Evolutionary conservation across 2,888 invertebrate species (phyloP).

Genomic region (Archips xylosteana): DNA sequence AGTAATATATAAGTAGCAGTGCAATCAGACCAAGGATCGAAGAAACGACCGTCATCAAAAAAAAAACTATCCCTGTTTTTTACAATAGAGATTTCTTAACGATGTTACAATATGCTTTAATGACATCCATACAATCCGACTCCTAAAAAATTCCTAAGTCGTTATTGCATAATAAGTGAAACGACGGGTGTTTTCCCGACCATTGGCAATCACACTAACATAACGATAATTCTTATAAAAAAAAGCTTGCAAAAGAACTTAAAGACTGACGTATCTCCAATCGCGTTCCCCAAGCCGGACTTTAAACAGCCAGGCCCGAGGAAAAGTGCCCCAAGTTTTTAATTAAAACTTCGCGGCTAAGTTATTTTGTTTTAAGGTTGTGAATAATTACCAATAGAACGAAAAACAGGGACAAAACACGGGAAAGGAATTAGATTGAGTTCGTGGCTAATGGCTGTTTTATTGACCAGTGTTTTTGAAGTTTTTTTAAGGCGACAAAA

Average conservation of each 20-base stretch:
- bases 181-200: no score
- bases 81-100: no score
- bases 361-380: conserved; percentile 40
- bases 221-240: no score
- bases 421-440: conserved; percentile 26
- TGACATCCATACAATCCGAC: no score
- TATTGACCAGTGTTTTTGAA: conserved; percentile 11
- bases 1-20: no score
- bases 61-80: no score
- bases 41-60: no score
- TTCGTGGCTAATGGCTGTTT: conserved; percentile 22
- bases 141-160: no score
- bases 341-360: conserved; percentile 57
- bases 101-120: no score
- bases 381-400: conserved; percentile 38
- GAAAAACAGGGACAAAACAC: conserved; percentile 40
- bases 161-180: no score
- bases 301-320: conserved; percentile 51
- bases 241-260: not conserved
- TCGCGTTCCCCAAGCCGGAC: conserved; percentile 31
- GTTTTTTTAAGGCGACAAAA: not conserved
- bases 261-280: conserved; percentile 3
- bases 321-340: conserved; percentile 55
- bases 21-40: no score
- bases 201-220: no score